Percentiles rank a stretch among this genome's conserved stretches.
Evolutionary conservation across 2,888 invertebrate species (phyloP).

Genomic region (Oxycera nigricornis): DNA sequence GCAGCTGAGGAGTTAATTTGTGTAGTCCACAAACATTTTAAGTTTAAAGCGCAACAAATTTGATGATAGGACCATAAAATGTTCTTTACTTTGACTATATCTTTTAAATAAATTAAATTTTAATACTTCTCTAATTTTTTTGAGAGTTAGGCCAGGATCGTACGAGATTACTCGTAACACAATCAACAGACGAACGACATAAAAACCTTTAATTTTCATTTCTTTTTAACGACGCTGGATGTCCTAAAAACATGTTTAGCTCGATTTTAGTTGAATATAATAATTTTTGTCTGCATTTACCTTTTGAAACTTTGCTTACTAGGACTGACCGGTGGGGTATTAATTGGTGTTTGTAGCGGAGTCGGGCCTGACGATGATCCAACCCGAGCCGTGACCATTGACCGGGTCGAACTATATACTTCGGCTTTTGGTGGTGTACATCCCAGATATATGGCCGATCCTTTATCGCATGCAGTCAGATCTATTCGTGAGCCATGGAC

Average conservation of each 20-base stretch:
- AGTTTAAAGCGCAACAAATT: too few relatives aligned
- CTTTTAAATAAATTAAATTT: too few relatives aligned
- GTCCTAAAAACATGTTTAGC: slow-evolving; percentile 13
- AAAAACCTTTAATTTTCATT: not conserved
- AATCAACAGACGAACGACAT: too few relatives aligned
- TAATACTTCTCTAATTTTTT: not conserved
- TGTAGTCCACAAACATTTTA: too few relatives aligned
- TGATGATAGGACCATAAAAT: too few relatives aligned
- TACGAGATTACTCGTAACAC: not conserved
- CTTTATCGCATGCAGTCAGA: slow-evolving; percentile 67
- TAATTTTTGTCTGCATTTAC: slow-evolving; percentile 48
- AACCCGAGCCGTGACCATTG: slow-evolving; percentile 64
- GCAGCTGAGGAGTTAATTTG: not conserved
- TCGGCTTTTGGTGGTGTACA: slow-evolving; percentile 58
- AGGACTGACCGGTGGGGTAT: slow-evolving; percentile 79
- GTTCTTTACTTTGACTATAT: too few relatives aligned
- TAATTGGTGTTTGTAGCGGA: slow-evolving; percentile 75
- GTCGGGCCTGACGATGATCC: slow-evolving; percentile 73
- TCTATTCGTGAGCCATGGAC: slow-evolving; percentile 76
- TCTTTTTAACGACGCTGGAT: slow-evolving; percentile 34
- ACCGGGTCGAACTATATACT: slow-evolving; percentile 52
- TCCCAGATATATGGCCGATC: slow-evolving; percentile 70
- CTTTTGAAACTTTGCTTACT: slow-evolving; percentile 67
- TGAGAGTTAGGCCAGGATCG: not conserved
- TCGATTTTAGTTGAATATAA: not conserved